phyloP scores from a whole-genome alignment of 1,140 invertebrate species.

The Phenacoccus solenopsis region DNA sequence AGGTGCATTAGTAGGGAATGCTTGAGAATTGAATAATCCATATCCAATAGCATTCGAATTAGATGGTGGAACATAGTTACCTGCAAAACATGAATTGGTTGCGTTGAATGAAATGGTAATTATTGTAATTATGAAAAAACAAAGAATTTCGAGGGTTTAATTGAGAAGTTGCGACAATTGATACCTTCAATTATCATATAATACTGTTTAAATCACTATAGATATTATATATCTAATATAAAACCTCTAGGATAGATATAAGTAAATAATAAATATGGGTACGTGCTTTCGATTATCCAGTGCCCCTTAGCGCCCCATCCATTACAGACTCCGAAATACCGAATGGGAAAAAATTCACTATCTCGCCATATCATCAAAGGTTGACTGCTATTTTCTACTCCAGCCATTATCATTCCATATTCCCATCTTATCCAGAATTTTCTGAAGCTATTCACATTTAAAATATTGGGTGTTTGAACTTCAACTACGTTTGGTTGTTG shows the following conservation, averaged over 20 bases:
- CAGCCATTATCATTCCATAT: slow-evolving; percentile 48
- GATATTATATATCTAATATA: too few species aligned
- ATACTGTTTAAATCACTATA: too few species aligned
- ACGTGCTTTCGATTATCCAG: slow-evolving; percentile 64
- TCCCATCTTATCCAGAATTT: slow-evolving; percentile 73
- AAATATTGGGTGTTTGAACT: slow-evolving; percentile 51
- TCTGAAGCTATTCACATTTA: slow-evolving; percentile 54
- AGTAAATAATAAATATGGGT: too few species aligned
- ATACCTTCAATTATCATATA: too few species aligned
- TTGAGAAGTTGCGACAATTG: too few species aligned
- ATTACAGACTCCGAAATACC: slow-evolving; percentile 64
- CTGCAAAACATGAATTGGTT: too few species aligned
- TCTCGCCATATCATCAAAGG: slow-evolving; percentile 58
- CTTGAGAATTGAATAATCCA: background rate
- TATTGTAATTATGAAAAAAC: too few species aligned
- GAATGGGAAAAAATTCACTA: slow-evolving; percentile 50
- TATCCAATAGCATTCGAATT: background rate
- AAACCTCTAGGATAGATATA: too few species aligned
- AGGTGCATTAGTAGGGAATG: slow-evolving; percentile 4
- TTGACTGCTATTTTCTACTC: slow-evolving; percentile 50
- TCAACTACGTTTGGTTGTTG: slow-evolving; percentile 63
- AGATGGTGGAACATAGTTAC: background rate
- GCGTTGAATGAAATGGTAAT: too few species aligned
- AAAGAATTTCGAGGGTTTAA: too few species aligned
- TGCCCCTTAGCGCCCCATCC: slow-evolving; percentile 70